Percentiles rank a stretch among this genome's conserved stretches.
phyloP scores from a whole-genome alignment of 2,797 vertebrate genomes.

The Cetoscarus ocellatus region DNA sequence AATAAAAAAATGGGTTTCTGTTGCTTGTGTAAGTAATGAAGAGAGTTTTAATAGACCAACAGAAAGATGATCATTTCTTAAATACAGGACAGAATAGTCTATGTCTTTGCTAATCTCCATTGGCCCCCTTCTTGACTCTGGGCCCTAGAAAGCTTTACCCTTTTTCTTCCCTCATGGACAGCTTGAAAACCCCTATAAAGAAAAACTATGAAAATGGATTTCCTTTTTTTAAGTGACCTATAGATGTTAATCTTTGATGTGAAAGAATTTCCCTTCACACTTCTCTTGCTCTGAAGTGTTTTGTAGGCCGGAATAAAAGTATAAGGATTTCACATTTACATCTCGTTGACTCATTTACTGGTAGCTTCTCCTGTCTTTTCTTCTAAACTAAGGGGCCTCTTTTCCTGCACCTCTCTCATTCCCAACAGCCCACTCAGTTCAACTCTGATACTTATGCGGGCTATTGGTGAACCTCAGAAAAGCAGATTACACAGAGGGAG shows the following conservation, averaged over 20 bases:
- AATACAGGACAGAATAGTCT: no score
- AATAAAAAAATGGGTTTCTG: no score
- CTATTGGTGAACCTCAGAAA: slow-evolving; percentile 58
- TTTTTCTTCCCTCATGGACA: no score
- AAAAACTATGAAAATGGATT: no score
- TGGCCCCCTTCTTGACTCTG: no score
- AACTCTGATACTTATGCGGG: slow-evolving; percentile 46
- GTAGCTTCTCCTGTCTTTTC: background rate
- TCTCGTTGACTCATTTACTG: slow-evolving; percentile 1
- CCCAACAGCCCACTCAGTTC: slow-evolving; percentile 13
- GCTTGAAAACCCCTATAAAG: no score
- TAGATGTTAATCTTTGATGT: background rate
- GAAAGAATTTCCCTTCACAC: background rate
- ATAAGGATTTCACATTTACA: background rate
- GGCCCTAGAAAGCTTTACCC: no score
- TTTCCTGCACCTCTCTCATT: slow-evolving; percentile 11
- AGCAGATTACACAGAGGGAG: slow-evolving; percentile 74
- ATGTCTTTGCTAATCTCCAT: no score
- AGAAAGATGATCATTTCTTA: no score
- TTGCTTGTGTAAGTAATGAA: no score
- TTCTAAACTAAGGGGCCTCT: background rate
- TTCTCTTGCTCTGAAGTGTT: background rate
- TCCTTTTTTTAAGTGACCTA: no score
- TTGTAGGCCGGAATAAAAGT: background rate
- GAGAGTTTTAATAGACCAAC: no score